phyloP scores from a whole-genome alignment of 1,140 invertebrate genomes.

The Araneus ventricosus region DNA sequence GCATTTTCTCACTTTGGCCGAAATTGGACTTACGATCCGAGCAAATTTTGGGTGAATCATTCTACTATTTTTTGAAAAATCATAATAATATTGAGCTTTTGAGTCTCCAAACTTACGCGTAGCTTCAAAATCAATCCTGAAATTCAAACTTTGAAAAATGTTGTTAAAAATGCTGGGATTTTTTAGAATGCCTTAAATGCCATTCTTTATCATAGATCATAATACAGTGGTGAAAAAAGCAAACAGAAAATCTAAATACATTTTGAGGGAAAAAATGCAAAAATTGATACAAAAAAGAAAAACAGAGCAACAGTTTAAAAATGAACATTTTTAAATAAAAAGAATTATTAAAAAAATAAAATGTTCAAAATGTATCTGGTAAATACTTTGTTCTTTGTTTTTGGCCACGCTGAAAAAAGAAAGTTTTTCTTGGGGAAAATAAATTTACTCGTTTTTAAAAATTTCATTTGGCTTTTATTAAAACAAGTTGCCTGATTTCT shows the following conservation, averaged over 20 bases:
- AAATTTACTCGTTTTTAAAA: too few relatives aligned
- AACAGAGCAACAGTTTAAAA: background rate
- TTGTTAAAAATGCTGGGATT: conserved; percentile 30
- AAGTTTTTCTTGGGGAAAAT: too few relatives aligned
- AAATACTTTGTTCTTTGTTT: too few relatives aligned
- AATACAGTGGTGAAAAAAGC: background rate
- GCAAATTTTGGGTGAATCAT: background rate
- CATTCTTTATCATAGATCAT: conserved; percentile 54
- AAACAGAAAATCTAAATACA: conserved; percentile 17
- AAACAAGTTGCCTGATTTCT: too few relatives aligned
- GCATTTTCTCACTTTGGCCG: conserved; percentile 71
- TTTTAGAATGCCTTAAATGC: conserved; percentile 75
- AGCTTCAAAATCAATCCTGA: conserved; percentile 64
- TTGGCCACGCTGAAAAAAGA: too few relatives aligned
- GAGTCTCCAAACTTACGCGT: background rate
- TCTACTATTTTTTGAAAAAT: too few relatives aligned
- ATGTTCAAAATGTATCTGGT: too few relatives aligned
- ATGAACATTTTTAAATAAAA: background rate
- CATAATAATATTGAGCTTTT: too few relatives aligned
- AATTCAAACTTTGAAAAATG: conserved; percentile 50
- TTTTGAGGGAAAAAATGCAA: background rate
- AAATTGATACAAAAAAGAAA: background rate
- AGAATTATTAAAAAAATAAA: too few relatives aligned
- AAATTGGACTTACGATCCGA: background rate
- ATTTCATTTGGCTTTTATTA: too few relatives aligned